Base-by-base conservation (phyloP, 1,140 invertebrate genomes). In the Cotesia chilonis region DNA sequence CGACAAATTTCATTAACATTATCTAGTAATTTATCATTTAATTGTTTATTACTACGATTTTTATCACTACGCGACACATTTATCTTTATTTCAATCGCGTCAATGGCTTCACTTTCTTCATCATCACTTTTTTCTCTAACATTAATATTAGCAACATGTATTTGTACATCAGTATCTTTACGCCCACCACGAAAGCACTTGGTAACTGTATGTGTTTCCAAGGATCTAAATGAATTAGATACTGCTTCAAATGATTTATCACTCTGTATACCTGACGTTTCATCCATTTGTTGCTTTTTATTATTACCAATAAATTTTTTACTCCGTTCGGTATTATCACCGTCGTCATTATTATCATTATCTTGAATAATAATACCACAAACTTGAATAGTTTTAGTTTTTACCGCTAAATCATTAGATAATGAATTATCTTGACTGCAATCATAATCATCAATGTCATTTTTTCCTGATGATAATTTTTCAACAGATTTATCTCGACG, bases 61-160 rank as follows among this genome's bases (percentile, higher is more conserved):
- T 55, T 77, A 4, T 84, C 83, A 1, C 76, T 75, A 47, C 83
- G 78, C 7, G 82, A 85, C 4, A 85, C 77, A 51, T 85, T 85
- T 35, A 85, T 85, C 51, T 85, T 83, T 10, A 87, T 85, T 59
- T 87, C 84, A 12, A 85, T 84, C 0, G 77, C 81, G 17, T 84
- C 84, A 5, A 81, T 52, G 0, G 75, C 7, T 36, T 77, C 70
- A 14, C 68, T 77, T 0, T 78, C 51, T 0, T 78, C 10, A 47
- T 75, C 68, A 4, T 75, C 76, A 3, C 69, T 73, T 10, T 73
- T 74, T 75, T 59, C 81, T 75, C 37, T 80, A 74, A 37, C 79
- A 9, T 78, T 80, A 0, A 85, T 79, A 35, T 85, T 84, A 0
- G 77, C 72, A 4, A 87, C 74, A 51, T 86, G 79, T 68, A 86